Evolutionary conservation across 2,797 vertebrate species (phyloP), one percentile per base, ranked within the genome.

Genomic region (Phylloscopus collybita): DNA sequence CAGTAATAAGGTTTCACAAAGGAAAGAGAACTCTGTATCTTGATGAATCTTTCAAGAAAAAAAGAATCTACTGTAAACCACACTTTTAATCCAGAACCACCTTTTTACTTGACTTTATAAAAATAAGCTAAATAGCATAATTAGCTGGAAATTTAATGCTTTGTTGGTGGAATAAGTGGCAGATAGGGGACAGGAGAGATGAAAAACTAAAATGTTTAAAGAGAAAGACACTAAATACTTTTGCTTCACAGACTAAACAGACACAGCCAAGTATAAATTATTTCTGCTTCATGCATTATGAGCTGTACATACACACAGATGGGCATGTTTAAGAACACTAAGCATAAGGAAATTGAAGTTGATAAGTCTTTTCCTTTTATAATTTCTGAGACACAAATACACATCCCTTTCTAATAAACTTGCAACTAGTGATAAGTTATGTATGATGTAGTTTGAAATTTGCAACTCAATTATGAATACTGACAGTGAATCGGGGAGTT

Each of bases 401-500:
- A 1, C 59, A 15, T 38, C 8, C 75, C 14, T 53, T 82, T 19
- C 45, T 67, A 71, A 74, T 20, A 30, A 86, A 73, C 51, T 53
- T 78, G 23, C 62, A 71, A 21, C 49, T 78, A 42, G 23, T 53
- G 51, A 20, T 85, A 56, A 54, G 34, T 54, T 47, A 14, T 34
- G 11, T 47, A 36, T 72, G 56, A 72, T 59, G 59, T 57, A 61
- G 42, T 36, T 90, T 36, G 34, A 90, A 90, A 87, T 64, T 49
- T 71, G 30, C 30, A 47, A 36, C 15, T 72, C 17, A 71, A 16
- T 50, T 86, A 44, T 74, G 66, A 79, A 17, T 74, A 49, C 22
- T 0, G 0, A 22, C 22, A 64, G 9, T 64, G 26, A 45, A 62
- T 4, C 60, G 7, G 6, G 7, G 42, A 61, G 32, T 53, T 10